Conservation (phyloP, 2,113 vertebrate genomes). For the Paraplagusia blochii region DNA sequence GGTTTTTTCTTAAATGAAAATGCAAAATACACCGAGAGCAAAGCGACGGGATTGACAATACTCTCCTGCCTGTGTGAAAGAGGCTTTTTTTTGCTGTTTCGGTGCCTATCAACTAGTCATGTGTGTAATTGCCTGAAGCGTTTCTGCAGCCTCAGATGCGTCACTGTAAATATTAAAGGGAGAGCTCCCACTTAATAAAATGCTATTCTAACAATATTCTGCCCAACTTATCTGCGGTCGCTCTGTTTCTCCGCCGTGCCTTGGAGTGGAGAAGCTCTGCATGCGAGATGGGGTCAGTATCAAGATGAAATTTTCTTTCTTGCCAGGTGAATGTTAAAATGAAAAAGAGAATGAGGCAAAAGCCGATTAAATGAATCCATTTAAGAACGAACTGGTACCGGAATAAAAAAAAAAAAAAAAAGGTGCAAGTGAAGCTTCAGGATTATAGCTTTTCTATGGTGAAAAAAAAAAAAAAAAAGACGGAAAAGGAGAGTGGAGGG, state of each 20-base stretch:
- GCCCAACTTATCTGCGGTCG: slow-evolving; percentile 64
- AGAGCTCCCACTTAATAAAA: slow-evolving; percentile 75
- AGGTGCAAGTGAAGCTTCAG: not conserved
- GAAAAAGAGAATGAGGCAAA: slow-evolving; percentile 36
- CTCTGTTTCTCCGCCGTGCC: slow-evolving; percentile 52
- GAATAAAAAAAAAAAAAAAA: slow-evolving; percentile 36
- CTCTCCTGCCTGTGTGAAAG: slow-evolving; percentile 71
- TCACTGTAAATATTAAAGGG: slow-evolving; percentile 81
- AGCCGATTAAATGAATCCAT: slow-evolving; percentile 56
- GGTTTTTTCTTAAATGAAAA: slow-evolving; percentile 77
- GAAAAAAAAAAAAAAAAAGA: not conserved
- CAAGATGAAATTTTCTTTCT: slow-evolving; percentile 60
- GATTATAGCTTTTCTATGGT: too few relatives aligned
- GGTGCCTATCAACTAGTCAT: slow-evolving; percentile 75
- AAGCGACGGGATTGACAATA: slow-evolving; percentile 61
- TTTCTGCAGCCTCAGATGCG: slow-evolving; percentile 71
- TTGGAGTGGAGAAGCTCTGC: slow-evolving; percentile 31
- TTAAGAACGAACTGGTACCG: slow-evolving; percentile 47
- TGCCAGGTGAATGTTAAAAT: slow-evolving; percentile 39
- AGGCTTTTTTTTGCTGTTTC: slow-evolving; percentile 67
- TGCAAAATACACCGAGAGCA: slow-evolving; percentile 76
- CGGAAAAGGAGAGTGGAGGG: slow-evolving; percentile 27
- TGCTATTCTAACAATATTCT: slow-evolving; percentile 78
- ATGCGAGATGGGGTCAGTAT: slow-evolving; percentile 55
- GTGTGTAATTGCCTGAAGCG: slow-evolving; percentile 77